Conservation (phyloP, 2,797 vertebrate genomes). For the Scolopax rusticola region DNA sequence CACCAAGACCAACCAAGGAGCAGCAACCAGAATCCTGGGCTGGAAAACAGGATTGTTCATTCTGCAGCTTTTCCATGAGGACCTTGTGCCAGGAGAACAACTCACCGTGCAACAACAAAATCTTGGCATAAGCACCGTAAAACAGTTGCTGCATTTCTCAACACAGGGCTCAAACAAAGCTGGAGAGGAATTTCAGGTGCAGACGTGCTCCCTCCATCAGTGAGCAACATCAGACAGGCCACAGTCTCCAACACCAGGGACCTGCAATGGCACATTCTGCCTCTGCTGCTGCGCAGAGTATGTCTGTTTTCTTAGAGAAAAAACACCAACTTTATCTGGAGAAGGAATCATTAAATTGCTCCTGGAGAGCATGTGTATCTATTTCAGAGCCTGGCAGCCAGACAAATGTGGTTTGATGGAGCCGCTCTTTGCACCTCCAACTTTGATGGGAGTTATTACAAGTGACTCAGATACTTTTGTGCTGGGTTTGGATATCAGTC, state of each 20-base stretch:
- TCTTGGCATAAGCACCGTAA: neutral
- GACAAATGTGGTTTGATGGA: neutral
- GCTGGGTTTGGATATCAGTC: conserved; percentile 7
- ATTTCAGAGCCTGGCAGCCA: conserved; percentile 3
- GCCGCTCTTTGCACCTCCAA: neutral
- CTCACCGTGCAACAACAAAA: neutral
- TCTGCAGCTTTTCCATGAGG: neutral
- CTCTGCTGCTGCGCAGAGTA: neutral
- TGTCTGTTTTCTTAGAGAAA: neutral
- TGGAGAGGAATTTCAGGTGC: neutral
- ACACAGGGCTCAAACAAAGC: neutral
- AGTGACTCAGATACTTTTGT: conserved; percentile 45
- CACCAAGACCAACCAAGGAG: neutral
- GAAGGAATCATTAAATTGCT: neutral
- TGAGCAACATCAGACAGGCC: rapidly evolving
- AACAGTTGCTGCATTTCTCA: neutral
- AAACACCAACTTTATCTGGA: neutral
- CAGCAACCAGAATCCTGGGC: neutral
- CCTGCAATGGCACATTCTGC: neutral
- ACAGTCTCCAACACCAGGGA: neutral
- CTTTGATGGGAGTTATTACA: neutral
- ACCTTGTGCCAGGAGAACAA: neutral
- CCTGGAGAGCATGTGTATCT: neutral
- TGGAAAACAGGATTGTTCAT: neutral
- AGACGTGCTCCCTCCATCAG: neutral